Evolutionary conservation across 2,797 vertebrate genomes (phyloP), one percentile per base, ranked within the genome.

Genomic region (Enteromius anoplus): DNA sequence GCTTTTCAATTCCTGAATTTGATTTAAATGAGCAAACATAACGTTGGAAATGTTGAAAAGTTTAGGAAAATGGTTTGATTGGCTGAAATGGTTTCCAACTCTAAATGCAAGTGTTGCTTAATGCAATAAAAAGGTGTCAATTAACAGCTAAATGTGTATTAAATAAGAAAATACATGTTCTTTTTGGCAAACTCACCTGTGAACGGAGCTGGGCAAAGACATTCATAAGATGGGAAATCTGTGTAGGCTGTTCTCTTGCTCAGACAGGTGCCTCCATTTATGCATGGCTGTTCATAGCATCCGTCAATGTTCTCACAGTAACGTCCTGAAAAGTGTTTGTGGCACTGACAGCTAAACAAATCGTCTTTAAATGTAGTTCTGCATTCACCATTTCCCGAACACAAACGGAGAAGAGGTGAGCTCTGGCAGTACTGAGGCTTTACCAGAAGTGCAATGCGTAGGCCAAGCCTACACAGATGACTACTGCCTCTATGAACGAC

Each of bases 321-420:
- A 70, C 84, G 93, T 86, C 95, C 96, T 2, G 91, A 95, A 88
- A 95, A 95, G 26, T 86, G 90, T 76, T 91, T 88, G 45, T 88
- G 90, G 86, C 96, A 98, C 8, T 86, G 93, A 82, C 96, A 97
- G 73, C 45, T 86, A 82, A 94, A 97, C 1, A 78, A 79, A 32
- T 90, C 89, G 11, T 96, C 94, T 93, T 93, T 91, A 73, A 87
- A 8, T 62, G 92, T 86, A 1, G 92, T 94, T 84, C 93, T 93
- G 89, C 96, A 96, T 90, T 90, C 88, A 9, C 96, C 96, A 42
- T 89, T 95, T 2, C 95, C 94, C 1, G 95, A 96, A 88, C 96
- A 98, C 15, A 96, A 91, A 0, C 87, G 91, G 72, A 93, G 87
- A 17, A 89, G 90, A 71, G 89, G 91, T 82, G 91, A 93, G n/a